phyloP scores from a whole-genome alignment of 2,797 vertebrate genomes.

The Sphenodon punctatus region DNA sequence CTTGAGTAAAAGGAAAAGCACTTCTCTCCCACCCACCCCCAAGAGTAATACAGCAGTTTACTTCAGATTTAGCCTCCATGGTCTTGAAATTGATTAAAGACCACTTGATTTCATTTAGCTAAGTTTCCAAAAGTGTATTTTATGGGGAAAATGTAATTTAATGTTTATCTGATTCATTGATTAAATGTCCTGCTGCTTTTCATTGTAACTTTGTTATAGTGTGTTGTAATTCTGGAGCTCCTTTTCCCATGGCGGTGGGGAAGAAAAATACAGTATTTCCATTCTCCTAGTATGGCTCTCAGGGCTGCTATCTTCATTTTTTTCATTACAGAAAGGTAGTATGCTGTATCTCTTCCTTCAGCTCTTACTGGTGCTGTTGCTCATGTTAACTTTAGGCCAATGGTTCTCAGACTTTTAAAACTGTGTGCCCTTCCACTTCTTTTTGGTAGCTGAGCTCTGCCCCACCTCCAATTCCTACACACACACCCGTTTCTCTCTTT shows the following conservation, averaged over 20 bases:
- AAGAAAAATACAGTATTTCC: neutral
- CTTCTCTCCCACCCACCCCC: neutral
- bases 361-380: neutral
- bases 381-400: too few relatives aligned
- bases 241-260: neutral
- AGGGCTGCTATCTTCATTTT: too few relatives aligned
- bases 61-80: neutral
- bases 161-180: constrained; percentile 22
- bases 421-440: too few relatives aligned
- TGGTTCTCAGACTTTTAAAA: too few relatives aligned
- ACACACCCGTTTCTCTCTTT: too few relatives aligned
- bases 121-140: constrained; percentile 13
- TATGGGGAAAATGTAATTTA: constrained; percentile 30
- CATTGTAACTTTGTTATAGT: accelerated
- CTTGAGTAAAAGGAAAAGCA: neutral
- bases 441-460: too few relatives aligned
- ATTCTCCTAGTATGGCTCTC: too few relatives aligned
- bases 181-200: constrained; percentile 24
- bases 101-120: constrained; percentile 27
- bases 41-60: neutral
- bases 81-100: constrained; percentile 37
- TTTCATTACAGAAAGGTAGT: accelerated
- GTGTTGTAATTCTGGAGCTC: constrained; percentile 1
- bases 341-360: neutral
- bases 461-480: too few relatives aligned